Conservation (phyloP, 30 jellyfish, hydroid and myxozoan species). For the Catostylus mosaicus region DNA sequence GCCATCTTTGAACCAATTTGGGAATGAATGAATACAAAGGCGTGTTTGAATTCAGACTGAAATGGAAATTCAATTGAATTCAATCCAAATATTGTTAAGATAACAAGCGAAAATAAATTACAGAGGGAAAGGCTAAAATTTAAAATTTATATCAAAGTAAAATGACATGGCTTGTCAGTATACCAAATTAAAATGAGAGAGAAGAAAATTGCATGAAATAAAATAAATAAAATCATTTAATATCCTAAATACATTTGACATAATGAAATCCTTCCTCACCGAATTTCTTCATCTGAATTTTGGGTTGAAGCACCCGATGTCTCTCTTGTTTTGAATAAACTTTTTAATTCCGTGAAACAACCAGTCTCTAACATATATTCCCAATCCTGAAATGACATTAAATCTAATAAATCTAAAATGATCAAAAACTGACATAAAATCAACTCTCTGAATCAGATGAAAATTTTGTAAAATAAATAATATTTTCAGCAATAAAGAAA, state of each 20-base stretch:
- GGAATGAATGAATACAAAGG: constrained; percentile 73
- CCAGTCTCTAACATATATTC: constrained; percentile 61
- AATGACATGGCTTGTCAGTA: too few relatives aligned
- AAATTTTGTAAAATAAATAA: background rate
- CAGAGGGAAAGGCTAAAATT: too few relatives aligned
- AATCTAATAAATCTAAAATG: background rate
- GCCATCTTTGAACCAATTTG: constrained; percentile 54
- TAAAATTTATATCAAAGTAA: too few relatives aligned
- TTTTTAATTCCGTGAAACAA: background rate
- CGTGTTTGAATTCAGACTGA: constrained; percentile 58
- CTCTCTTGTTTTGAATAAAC: background rate
- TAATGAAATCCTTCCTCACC: background rate
- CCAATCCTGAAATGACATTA: constrained; percentile 65
- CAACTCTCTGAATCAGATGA: background rate
- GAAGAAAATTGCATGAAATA: too few relatives aligned
- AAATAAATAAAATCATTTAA: too few relatives aligned
- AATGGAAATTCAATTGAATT: too few relatives aligned
- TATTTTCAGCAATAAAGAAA: background rate
- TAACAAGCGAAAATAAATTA: too few relatives aligned
- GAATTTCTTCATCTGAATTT: constrained; percentile 33
- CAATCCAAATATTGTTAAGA: too few relatives aligned
- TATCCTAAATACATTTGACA: too few relatives aligned
- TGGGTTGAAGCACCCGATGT: background rate
- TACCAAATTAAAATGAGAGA: too few relatives aligned
- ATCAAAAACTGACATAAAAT: background rate